phyloP scores from a whole-genome alignment of 2,888 invertebrate genomes.

The Hetaerina titia region DNA sequence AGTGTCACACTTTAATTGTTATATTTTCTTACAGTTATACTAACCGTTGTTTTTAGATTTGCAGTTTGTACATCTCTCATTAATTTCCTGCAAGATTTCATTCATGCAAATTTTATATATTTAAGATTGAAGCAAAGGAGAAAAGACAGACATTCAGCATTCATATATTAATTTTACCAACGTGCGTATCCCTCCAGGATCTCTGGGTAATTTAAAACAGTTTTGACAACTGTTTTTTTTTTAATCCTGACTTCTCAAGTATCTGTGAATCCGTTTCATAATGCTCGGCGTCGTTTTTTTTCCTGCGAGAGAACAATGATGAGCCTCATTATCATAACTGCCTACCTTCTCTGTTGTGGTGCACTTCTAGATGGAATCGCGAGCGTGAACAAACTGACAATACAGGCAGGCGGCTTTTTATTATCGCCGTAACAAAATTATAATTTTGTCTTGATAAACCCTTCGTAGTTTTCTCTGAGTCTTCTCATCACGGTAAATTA shows the following conservation, averaged over 20 bases:
- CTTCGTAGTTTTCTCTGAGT: no score
- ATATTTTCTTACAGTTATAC: no score
- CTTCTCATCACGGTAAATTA: no score
- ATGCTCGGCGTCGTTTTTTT: neutral
- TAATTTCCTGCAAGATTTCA: no score
- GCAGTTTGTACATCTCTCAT: no score
- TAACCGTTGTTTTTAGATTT: no score
- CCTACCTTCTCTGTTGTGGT: neutral
- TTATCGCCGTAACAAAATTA: neutral
- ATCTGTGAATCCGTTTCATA: neutral
- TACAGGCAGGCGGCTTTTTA: neutral
- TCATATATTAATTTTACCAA: neutral
- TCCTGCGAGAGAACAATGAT: neutral
- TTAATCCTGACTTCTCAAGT: neutral
- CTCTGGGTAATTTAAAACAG: neutral
- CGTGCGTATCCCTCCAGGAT: neutral
- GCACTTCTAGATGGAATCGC: neutral
- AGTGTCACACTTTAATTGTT: no score
- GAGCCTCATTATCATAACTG: slow-evolving; percentile 17
- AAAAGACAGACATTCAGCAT: neutral
- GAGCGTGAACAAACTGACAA: neutral
- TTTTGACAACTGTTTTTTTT: neutral
- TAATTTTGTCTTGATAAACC: no score
- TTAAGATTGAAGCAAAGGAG: neutral
- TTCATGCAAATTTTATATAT: no score